Evolutionary conservation across 2,888 invertebrate species (phyloP), one percentile per base, ranked within the genome.

Genomic region (Tipula helvola): DNA sequence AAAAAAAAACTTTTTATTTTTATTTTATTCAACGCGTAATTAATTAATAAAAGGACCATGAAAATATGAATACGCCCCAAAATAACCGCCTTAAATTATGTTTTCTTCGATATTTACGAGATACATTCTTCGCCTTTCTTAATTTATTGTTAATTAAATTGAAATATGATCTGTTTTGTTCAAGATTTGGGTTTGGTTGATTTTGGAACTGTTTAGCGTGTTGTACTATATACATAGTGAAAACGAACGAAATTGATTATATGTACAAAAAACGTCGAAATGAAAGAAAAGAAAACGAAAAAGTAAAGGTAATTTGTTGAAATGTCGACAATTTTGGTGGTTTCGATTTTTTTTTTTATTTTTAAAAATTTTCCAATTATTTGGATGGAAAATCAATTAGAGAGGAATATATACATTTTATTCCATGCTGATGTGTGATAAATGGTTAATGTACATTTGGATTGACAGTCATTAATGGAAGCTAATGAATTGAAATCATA

Each of bases 401-500:
- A 71, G 71, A 71, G 71, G 71, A 71, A 28, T 28, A 71, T 71
- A 71, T 28, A 71, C 28, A 71, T 71, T 18, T 28, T 52, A 28
- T 71, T 28, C 71, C 71, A 71, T 71, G 71, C 71, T 71, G 71
- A 71, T 71, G 71, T 71, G 71, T 71, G 71, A 71, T 71, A 71
- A 71, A 71, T 71, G 28, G 28, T 71, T 71, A 71, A 71, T 71
- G 71, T 71, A 71, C 71, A 71, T 71, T 71, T 71, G 28, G 71
- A 71, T 71, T 71, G 71, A 71, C 71, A 71, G 71, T 71, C 71
- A 71, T 71, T 71, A 71, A 71, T 71, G 71, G 71, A 71, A 71
- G 71, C 71, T 71, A 71, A 71, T 71, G 71, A 71, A 71, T 28
- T 71, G 71, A 71, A 71, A 71, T 71, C 12, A 12, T 28, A 71